Evolutionary conservation across 2,888 invertebrate species (phyloP), one percentile per base, ranked within the genome.

Genomic region (Anorthoa munda): DNA sequence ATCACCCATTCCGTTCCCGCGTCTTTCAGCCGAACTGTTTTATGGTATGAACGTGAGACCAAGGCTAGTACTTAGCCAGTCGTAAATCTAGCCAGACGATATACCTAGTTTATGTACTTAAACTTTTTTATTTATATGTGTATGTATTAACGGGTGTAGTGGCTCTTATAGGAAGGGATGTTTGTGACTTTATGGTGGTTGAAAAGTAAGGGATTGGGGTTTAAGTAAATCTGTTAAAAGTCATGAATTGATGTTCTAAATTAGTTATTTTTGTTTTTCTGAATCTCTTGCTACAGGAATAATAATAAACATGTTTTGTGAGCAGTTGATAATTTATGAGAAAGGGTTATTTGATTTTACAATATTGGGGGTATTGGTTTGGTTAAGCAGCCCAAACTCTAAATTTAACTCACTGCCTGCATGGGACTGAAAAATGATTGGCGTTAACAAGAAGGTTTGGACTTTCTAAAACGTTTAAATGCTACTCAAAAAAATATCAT

Each of bases 1-100:
- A 85, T 85, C 64, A 63, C 65, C 75, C 78, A 85, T 86, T 87
- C 72, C 66, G 70, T 80, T 75, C 72, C 85, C 75, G 70, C 77
- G 81, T 80, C 85, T 84, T 84, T 84, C 88, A 91, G 89, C 88
- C 86, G 91, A 94, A 93, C 94, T 93, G 92, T 93, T 95, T 95
- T 95, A 95, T 94, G 91, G 93, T 84, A 70, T 83, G 84, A 89
- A 95, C 95, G 95, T 95, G 95, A 90, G 92, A 88, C 92, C 87
- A 86, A 88, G 87, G 84, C 86, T 84, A 58, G 81, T 86, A 84
- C 85, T 86, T 93, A 93, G 91, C 83, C 85, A 90, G 81, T 92
- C 93, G 93, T 93, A 93, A 93, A 93, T 93, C 92, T 92, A 86
- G 75, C 76, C 79, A 75, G 83, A 77, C 83, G 83, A 86, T 84